A percentile compares a stretch with the other conserved stretches of the same genome.
These are phyloP conservation scores for Apamea epomidion DNA, from an alignment of 2,888 invertebrate species.

Conservation along the genomic window DNA sequence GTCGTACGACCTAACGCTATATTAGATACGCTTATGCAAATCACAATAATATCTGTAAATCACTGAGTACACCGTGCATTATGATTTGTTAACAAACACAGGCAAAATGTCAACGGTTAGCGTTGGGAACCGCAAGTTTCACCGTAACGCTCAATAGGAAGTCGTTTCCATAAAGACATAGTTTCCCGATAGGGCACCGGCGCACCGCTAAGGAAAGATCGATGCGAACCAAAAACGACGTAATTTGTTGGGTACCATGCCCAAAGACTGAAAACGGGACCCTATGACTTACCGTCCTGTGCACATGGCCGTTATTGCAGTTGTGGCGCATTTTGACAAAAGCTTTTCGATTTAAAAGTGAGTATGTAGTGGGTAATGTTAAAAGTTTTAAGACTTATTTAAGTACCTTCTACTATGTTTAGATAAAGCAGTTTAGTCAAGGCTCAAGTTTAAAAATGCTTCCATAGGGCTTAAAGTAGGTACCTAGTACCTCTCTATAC, in stretches of 20 bases:
- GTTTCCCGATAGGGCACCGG: conserved; percentile 4
- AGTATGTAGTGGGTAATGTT: background rate
- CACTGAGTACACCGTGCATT: conserved; percentile 35
- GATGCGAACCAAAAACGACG: background rate
- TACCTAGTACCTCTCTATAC: background rate
- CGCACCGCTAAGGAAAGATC: background rate
- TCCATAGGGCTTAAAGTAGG: background rate
- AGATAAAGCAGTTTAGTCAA: background rate
- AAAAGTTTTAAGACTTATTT: background rate
- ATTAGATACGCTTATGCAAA: conserved; percentile 55
- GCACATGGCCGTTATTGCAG: background rate
- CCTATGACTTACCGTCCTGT: background rate
- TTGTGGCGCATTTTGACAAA: background rate
- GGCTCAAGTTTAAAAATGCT: background rate
- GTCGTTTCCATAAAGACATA: conserved; percentile 18
- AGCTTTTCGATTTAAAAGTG: too few relatives aligned
- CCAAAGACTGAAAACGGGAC: background rate
- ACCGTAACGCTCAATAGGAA: conserved; percentile 33
- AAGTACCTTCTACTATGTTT: background rate
- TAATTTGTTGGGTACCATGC: background rate
- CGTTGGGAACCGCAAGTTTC: conserved; percentile 42
- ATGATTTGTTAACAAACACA: conserved; percentile 46
- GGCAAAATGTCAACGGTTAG: conserved; percentile 41
- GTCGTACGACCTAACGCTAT: conserved; percentile 39
- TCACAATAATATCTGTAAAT: conserved; percentile 56